These are phyloP conservation scores for Halictus ligatus DNA, from an alignment of 2,888 invertebrate genomes.

Conservation along the genomic window DNA sequence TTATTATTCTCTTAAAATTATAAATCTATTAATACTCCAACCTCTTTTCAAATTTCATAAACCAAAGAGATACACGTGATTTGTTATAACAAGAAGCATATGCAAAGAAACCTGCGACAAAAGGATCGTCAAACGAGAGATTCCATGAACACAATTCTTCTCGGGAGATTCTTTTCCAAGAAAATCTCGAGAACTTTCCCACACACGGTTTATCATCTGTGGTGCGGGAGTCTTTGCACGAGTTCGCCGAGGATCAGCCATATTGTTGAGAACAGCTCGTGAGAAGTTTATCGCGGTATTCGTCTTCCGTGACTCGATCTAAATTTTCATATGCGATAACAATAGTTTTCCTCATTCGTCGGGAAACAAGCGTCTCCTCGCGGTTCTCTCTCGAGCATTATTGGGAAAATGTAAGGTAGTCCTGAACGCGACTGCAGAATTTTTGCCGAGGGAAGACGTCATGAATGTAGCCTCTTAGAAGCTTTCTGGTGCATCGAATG, in stretches of 20 bases:
- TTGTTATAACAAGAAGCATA: background rate
- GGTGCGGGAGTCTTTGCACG: background rate
- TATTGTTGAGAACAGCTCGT: conserved; percentile 4
- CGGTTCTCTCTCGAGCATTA: background rate
- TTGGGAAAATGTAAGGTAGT: background rate
- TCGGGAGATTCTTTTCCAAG: background rate
- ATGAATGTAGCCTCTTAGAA: background rate
- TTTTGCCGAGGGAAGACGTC: background rate
- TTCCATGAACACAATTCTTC: background rate
- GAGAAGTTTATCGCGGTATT: conserved; percentile 31
- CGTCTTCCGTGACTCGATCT: background rate
- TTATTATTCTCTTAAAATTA: no score
- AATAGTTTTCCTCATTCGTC: conserved; percentile 9
- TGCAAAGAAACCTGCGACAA: background rate
- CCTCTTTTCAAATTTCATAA: background rate
- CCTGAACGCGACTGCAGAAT: background rate
- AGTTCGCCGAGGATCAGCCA: background rate
- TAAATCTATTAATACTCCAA: background rate
- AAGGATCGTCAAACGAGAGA: background rate
- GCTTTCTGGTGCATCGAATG: background rate
- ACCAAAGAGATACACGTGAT: background rate
- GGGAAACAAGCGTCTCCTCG: background rate
- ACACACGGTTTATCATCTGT: background rate
- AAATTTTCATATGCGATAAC: background rate
- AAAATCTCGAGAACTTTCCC: conserved; percentile 8